phyloP scores from a whole-genome alignment of 1,140 invertebrate species.

The Drosophila triauraria region DNA sequence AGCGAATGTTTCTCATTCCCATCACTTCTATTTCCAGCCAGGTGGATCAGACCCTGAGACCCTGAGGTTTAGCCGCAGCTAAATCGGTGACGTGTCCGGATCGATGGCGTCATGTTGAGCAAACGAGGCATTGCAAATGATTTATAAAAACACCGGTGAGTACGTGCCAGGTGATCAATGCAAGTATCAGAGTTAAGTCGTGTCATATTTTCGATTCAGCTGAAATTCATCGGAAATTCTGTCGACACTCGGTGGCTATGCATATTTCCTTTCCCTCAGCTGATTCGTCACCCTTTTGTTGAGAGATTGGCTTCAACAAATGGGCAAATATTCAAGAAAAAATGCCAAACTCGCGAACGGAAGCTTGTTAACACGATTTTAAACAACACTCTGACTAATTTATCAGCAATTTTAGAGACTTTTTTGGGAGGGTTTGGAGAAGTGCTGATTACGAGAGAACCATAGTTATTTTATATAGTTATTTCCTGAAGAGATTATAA shows the following conservation, averaged over 20 bases:
- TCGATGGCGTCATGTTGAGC: slow-evolving; percentile 63
- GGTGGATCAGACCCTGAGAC: slow-evolving; percentile 16
- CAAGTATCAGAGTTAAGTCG: slow-evolving; percentile 21
- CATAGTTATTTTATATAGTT: neutral
- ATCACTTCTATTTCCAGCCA: slow-evolving; percentile 69
- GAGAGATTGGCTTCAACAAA: slow-evolving; percentile 24
- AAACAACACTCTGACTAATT: slow-evolving; percentile 23
- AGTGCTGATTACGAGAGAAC: neutral
- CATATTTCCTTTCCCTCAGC: slow-evolving; percentile 14
- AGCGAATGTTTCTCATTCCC: slow-evolving; percentile 17
- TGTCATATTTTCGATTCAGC: slow-evolving; percentile 44
- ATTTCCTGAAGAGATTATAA: neutral
- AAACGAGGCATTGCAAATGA: slow-evolving; percentile 15
- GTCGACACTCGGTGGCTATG: slow-evolving; percentile 30
- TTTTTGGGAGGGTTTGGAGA: neutral
- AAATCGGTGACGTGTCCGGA: slow-evolving; percentile 49
- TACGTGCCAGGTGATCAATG: slow-evolving; percentile 62
- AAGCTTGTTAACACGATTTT: slow-evolving; percentile 41
- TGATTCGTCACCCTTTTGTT: slow-evolving; percentile 51
- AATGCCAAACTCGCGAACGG: slow-evolving; percentile 29
- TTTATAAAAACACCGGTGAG: slow-evolving; percentile 52
- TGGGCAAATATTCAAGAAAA: slow-evolving; percentile 9
- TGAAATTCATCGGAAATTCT: slow-evolving; percentile 65
- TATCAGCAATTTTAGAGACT: slow-evolving; percentile 10
- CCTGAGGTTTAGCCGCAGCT: slow-evolving; percentile 39